Evolutionary conservation across 2,113 vertebrate genomes (phyloP).

Genomic region (Aegithalos caudatus): DNA sequence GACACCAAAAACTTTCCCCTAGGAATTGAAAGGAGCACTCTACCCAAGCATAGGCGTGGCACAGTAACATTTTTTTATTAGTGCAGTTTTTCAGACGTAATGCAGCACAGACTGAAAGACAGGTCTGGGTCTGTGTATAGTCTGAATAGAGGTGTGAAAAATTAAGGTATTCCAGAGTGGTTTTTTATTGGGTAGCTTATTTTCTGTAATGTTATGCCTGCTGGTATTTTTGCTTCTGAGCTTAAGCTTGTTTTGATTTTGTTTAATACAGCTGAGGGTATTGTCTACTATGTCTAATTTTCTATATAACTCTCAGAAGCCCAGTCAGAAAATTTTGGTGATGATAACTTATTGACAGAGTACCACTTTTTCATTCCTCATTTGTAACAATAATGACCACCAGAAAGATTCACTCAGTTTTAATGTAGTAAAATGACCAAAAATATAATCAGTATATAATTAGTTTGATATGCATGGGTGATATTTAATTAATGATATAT

Average conservation of each 20-base stretch:
- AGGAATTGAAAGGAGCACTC: background rate
- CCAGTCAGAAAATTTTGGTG: background rate
- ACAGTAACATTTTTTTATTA: background rate
- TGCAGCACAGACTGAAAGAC: background rate
- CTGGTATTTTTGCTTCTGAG: background rate
- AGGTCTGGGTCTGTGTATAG: background rate
- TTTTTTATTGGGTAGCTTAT: background rate
- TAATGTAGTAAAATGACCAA: background rate
- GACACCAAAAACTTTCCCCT: background rate
- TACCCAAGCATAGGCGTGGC: background rate
- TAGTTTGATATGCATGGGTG: background rate
- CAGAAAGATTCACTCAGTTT: background rate
- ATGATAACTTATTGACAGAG: background rate
- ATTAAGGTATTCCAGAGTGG: rapidly evolving
- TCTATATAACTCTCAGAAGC: background rate
- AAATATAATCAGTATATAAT: background rate
- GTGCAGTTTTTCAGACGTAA: background rate
- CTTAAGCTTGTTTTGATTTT: background rate
- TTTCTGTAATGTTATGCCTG: background rate
- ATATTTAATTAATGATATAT: background rate
- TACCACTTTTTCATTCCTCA: background rate
- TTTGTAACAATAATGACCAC: background rate
- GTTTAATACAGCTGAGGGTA: background rate
- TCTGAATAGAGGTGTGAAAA: background rate
- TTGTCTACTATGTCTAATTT: background rate